Conservation (phyloP, 2,113 vertebrate species). For the Atherinomorus stipes region DNA sequence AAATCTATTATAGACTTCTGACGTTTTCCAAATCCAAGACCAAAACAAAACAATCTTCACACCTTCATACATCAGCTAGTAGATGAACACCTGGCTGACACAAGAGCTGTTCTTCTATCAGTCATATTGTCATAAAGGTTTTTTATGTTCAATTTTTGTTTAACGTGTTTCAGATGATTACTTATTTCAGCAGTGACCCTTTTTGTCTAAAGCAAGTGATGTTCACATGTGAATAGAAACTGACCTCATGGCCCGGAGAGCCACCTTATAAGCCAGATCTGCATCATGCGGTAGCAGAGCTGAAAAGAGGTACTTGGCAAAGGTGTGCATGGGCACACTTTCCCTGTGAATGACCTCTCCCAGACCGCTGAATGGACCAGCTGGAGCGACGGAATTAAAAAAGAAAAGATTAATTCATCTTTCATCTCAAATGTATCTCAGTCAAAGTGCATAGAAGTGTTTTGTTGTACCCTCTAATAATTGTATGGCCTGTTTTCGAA, state of each 20-base stretch:
- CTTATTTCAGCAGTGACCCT: not conserved
- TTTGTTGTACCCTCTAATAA: conserved; percentile 93
- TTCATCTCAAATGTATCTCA: not conserved
- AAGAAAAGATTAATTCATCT: not conserved
- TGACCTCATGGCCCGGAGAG: conserved; percentile 96
- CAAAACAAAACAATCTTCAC: not conserved
- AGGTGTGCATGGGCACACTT: conserved; percentile 98
- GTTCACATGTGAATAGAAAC: conserved; percentile 10
- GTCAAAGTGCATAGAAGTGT: not conserved
- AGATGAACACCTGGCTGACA: too few relatives aligned
- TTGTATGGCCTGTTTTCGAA: conserved; percentile 93
- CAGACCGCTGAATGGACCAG: conserved; percentile 96
- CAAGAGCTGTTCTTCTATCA: too few relatives aligned
- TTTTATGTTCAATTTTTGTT: not conserved
- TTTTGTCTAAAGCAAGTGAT: not conserved
- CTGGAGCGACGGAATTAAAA: conserved; percentile 71
- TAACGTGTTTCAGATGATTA: too few relatives aligned
- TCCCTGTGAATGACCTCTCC: conserved; percentile 98
- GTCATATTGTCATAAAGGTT: not conserved
- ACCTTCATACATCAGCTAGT: too few relatives aligned
- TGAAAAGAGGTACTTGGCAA: conserved; percentile 98
- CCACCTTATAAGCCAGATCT: conserved; percentile 96
- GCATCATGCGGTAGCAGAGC: conserved; percentile 95
- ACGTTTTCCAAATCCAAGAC: not conserved
- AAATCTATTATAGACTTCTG: not conserved